A percentile compares a stretch with the other conserved stretches of the same genome.
Conservation (phyloP, 2,113 vertebrate genomes). For the Mirza zaza region DNA sequence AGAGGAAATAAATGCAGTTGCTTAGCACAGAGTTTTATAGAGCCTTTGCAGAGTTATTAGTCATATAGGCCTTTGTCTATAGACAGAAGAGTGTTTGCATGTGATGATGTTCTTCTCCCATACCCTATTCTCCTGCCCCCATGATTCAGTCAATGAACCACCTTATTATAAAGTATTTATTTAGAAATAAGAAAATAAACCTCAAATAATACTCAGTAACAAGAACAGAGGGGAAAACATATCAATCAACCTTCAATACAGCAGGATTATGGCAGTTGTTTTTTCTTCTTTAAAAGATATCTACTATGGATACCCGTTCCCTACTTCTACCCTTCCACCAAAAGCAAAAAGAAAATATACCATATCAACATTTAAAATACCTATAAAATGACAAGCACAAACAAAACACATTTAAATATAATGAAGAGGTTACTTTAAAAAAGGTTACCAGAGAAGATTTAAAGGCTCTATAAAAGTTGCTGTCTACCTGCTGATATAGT, state of each 20-base stretch:
- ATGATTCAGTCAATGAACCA: conserved; percentile 14
- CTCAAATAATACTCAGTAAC: conserved; percentile 9
- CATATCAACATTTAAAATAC: background rate
- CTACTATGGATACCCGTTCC: background rate
- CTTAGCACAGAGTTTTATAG: conserved; percentile 50
- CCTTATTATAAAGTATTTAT: background rate
- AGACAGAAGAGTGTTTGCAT: background rate
- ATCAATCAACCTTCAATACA: background rate
- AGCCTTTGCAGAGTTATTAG: conserved; percentile 44
- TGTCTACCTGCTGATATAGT: background rate
- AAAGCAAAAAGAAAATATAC: conserved; percentile 31
- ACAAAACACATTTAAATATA: conserved; percentile 43
- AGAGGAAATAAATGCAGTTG: conserved; percentile 81
- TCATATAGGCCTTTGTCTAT: conserved; percentile 11
- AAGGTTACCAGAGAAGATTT: background rate
- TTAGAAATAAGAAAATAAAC: background rate
- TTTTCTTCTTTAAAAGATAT: background rate
- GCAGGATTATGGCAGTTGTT: background rate
- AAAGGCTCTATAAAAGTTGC: background rate
- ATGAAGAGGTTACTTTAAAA: conserved; percentile 8
- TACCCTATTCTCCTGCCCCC: background rate
- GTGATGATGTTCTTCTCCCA: background rate
- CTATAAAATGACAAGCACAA: conserved; percentile 20
- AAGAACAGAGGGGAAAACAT: background rate
- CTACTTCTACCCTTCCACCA: background rate